Evolutionary conservation across 2,797 vertebrate species (phyloP).

Genomic region (Margarornis squamiger): DNA sequence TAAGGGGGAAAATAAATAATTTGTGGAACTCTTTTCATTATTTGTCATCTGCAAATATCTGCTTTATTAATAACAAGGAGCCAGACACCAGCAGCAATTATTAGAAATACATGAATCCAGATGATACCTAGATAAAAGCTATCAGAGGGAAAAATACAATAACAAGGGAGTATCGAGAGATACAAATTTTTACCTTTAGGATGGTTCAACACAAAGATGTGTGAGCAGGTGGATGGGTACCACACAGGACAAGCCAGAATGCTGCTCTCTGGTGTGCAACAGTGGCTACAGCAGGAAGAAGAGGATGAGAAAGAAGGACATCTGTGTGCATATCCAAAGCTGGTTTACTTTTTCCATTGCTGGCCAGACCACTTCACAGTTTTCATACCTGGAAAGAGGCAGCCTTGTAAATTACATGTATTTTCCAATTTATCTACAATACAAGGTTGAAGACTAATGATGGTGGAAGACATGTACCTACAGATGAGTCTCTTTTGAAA

Average conservation of each 20-base stretch:
- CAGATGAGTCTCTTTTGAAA: neutral
- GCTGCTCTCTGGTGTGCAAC: neutral
- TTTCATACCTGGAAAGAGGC: neutral
- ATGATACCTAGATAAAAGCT: neutral
- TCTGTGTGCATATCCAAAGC: fast-evolving
- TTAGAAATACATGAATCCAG: neutral
- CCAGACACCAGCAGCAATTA: neutral
- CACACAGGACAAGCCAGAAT: neutral
- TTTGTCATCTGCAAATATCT: neutral
- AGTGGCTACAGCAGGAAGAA: neutral
- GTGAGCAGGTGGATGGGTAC: neutral
- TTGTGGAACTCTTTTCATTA: neutral
- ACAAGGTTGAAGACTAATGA: neutral
- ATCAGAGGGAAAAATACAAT: neutral
- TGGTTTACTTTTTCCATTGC: neutral
- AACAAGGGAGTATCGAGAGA: neutral
- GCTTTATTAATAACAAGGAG: neutral
- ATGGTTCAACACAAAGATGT: neutral
- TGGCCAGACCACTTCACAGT: neutral
- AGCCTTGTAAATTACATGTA: neutral
- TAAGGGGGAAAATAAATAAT: neutral
- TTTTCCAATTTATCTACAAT: neutral
- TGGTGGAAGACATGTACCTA: neutral
- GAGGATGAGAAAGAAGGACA: too few species aligned
- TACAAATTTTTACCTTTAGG: neutral